Evolutionary conservation across 2,113 vertebrate genomes (phyloP).

Genomic region (Hippocampus abdominalis): DNA sequence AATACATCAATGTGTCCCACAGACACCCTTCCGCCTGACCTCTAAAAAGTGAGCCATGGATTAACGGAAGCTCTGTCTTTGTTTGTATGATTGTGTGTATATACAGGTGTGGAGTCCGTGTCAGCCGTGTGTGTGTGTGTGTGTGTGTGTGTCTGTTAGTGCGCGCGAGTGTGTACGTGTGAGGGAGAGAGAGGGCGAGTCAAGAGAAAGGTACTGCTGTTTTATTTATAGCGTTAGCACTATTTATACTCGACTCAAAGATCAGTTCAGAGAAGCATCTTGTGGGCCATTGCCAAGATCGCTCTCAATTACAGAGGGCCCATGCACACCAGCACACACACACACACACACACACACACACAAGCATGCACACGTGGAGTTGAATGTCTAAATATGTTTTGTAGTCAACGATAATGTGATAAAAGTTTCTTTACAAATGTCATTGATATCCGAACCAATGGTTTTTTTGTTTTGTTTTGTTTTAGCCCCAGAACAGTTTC

Average conservation of each 20-base stretch:
- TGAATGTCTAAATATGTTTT: background rate
- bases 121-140: conserved; percentile 14
- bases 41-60: conserved; percentile 38
- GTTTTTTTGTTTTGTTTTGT: too few species aligned
- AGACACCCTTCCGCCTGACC: conserved; percentile 41
- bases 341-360: background rate
- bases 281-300: conserved; percentile 64
- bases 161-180: conserved; percentile 2
- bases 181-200: conserved; percentile 10
- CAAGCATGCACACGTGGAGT: background rate
- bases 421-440: background rate
- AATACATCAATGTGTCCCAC: conserved; percentile 39
- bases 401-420: background rate
- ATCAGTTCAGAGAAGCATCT: conserved; percentile 69
- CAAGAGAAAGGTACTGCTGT: conserved; percentile 62
- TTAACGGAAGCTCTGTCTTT: conserved; percentile 23
- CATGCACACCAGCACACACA: conserved; percentile 1
- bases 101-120: conserved; percentile 32
- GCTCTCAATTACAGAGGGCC: conserved; percentile 57
- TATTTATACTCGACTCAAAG: conserved; percentile 71
- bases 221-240: conserved; percentile 69
- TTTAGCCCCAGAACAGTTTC: background rate
- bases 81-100: conserved; percentile 19
- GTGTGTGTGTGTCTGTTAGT: conserved; percentile 13
- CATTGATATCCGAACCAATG: background rate